Percentiles rank a stretch among this genome's conserved stretches.
phyloP scores from a whole-genome alignment of 2,113 vertebrate genomes.

The Panthera leo region DNA sequence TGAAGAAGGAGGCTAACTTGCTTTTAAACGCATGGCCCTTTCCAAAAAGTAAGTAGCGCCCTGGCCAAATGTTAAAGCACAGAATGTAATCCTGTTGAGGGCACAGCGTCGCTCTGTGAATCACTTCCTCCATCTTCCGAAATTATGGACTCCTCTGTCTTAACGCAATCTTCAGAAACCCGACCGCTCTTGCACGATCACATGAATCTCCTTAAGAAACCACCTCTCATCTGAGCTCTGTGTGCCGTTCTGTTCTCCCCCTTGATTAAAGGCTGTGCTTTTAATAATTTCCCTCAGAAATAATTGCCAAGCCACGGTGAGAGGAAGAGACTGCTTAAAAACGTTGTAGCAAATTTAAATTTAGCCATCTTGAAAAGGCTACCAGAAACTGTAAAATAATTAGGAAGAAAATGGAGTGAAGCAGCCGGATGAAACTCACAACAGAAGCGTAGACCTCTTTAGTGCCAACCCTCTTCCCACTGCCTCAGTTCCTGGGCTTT shows the following conservation, averaged over 20 bases:
- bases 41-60: background rate
- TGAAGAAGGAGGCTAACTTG: conserved; percentile 35
- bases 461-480: background rate
- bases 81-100: background rate
- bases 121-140: background rate
- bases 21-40: conserved; percentile 51
- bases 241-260: background rate
- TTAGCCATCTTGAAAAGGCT: conserved; percentile 23
- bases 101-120: background rate
- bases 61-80: background rate
- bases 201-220: background rate
- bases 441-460: background rate
- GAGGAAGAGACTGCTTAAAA: conserved; percentile 27
- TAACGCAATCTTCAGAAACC: background rate
- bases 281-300: conserved; percentile 55
- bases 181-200: background rate
- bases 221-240: background rate
- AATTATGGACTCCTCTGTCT: background rate
- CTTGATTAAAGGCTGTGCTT: conserved; percentile 12
- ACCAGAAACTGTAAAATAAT: conserved; percentile 36
- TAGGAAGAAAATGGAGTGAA: conserved; percentile 1
- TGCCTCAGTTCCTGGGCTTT: background rate
- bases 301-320: background rate
- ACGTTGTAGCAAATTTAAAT: background rate
- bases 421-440: background rate